Conservation (phyloP, 2,888 invertebrate genomes). For the Cryptus viduatorius region DNA sequence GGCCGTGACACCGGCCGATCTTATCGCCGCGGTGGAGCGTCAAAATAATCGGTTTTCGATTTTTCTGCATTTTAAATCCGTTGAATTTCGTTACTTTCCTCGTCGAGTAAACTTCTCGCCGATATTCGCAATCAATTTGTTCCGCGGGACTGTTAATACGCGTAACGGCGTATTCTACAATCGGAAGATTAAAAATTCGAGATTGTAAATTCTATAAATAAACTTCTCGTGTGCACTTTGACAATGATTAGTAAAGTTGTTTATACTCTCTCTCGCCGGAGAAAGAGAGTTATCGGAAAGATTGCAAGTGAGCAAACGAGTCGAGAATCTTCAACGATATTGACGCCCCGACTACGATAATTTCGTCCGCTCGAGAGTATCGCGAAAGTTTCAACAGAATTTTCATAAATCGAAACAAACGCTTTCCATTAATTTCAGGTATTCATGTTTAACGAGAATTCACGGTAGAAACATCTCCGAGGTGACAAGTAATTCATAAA, state of each 20-base stretch:
- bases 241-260: slow-evolving; percentile 20
- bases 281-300: slow-evolving; percentile 27
- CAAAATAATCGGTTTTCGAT: slow-evolving; percentile 30
- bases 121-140: no score
- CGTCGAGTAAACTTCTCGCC: slow-evolving; percentile 7
- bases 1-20: slow-evolving; percentile 36
- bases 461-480: slow-evolving; percentile 74
- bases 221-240: slow-evolving; percentile 17
- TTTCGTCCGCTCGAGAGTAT: neutral
- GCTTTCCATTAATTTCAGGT: slow-evolving; percentile 78
- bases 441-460: slow-evolving; percentile 77
- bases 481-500: slow-evolving; percentile 73
- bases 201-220: slow-evolving; percentile 53
- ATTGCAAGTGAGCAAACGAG: slow-evolving; percentile 30
- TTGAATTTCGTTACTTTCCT: neutral
- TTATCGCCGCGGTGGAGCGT: slow-evolving; percentile 38
- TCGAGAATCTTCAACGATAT: neutral
- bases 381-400: slow-evolving; percentile 5
- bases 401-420: slow-evolving; percentile 2
- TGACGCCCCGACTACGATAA: neutral
- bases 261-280: neutral
- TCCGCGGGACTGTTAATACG: no score
- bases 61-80: neutral
- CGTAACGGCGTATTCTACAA: slow-evolving; percentile 12
- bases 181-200: slow-evolving; percentile 45